phyloP scores from a whole-genome alignment of 2,113 vertebrate species.

The Seriola quinqueradiata region DNA sequence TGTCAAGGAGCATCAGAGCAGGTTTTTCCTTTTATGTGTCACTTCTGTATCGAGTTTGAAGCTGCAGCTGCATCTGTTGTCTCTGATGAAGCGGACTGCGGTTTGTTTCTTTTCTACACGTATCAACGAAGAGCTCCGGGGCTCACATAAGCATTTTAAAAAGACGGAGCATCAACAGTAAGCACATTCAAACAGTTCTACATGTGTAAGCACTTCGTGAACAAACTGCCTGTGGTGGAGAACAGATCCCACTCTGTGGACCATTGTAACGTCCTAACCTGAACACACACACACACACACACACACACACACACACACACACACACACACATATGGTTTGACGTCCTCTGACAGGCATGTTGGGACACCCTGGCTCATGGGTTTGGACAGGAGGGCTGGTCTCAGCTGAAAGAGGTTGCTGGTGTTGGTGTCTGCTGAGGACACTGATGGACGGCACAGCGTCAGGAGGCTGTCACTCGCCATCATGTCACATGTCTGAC shows the following conservation, averaged over 20 bases:
- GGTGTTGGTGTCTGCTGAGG: constrained; percentile 61
- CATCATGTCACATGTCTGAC: constrained; percentile 59
- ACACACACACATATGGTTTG: constrained; percentile 30
- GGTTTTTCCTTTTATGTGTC: neutral
- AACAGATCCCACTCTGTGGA: constrained; percentile 5
- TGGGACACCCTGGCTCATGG: constrained; percentile 32
- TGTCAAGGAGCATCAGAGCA: neutral
- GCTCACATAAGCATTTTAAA: constrained; percentile 18
- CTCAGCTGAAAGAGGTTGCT: constrained; percentile 71
- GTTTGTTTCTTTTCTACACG: neutral
- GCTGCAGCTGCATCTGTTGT: neutral
- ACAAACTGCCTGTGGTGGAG: constrained; percentile 32
- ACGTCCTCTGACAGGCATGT: constrained; percentile 57
- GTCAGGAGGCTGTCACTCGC: constrained; percentile 59
- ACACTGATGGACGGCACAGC: constrained; percentile 55
- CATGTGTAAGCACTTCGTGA: constrained; percentile 48
- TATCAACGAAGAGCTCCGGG: constrained; percentile 13
- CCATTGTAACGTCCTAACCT: constrained; percentile 22
- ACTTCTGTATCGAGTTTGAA: neutral
- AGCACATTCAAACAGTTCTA: constrained; percentile 26
- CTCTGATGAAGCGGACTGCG: neutral
- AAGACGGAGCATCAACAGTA: constrained; percentile 23
- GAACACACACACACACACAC: constrained; percentile 3
- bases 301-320: neutral
- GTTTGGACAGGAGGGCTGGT: constrained; percentile 65